Conservation (phyloP, 1,140 invertebrate genomes). For the Mizuhopecten yessoensis region DNA sequence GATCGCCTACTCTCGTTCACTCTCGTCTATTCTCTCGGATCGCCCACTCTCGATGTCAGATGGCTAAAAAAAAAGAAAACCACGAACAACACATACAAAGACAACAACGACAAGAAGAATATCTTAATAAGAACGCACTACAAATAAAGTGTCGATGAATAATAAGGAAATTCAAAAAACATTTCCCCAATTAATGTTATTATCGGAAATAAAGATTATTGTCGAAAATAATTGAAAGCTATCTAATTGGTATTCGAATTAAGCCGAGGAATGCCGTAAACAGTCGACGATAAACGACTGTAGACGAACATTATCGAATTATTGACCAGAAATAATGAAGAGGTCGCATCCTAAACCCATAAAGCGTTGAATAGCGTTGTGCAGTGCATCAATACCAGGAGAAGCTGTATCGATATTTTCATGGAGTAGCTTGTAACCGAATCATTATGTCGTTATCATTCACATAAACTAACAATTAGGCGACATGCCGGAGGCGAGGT, state of each 20-base stretch:
- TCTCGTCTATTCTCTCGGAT: too few species aligned
- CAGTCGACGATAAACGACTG: neutral
- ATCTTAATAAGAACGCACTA: too few species aligned
- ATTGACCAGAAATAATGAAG: neutral
- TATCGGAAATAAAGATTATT: too few species aligned
- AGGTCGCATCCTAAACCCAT: neutral
- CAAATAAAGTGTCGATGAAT: too few species aligned
- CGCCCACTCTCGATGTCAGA: too few species aligned
- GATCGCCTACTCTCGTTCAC: too few species aligned
- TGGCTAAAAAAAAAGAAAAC: too few species aligned
- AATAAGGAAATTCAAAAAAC: too few species aligned
- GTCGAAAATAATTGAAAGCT: neutral
- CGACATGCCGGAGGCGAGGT: neutral
- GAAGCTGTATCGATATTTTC: neutral
- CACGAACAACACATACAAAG: too few species aligned
- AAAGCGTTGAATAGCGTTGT: neutral
- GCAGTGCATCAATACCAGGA: neutral
- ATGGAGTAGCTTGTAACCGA: neutral
- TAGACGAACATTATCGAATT: neutral
- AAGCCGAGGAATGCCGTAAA: neutral
- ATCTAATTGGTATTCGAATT: neutral
- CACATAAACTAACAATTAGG: neutral
- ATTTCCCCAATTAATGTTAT: too few species aligned
- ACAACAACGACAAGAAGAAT: too few species aligned
- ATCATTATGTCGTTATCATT: neutral